phyloP scores from a whole-genome alignment of 1,140 invertebrate species.

The Drosophila nannoptera region DNA sequence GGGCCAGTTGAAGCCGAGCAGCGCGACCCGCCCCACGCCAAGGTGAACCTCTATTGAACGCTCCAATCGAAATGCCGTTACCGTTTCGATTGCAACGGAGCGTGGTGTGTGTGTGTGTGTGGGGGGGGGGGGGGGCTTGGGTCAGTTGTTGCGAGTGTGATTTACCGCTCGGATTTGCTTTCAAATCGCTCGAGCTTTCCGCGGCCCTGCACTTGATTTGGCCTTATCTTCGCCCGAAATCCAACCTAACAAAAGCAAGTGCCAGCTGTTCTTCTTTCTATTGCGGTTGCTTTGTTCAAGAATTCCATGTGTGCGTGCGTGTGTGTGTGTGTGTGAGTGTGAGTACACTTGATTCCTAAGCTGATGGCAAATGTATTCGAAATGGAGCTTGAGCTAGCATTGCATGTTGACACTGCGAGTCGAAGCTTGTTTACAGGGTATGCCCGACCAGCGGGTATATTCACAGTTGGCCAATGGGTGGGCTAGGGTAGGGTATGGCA shows the following conservation, averaged over 20 bases:
- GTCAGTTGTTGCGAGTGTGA: background rate
- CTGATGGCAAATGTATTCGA: background rate
- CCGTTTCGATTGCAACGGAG: background rate
- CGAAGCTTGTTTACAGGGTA: too few relatives aligned
- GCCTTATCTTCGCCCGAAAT: conserved; percentile 20
- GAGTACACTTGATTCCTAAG: background rate
- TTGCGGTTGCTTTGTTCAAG: conserved; percentile 7
- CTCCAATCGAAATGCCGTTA: conserved; percentile 8
- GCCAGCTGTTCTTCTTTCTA: background rate
- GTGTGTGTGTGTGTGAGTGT: background rate
- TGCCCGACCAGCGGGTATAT: too few relatives aligned
- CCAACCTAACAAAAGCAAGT: background rate
- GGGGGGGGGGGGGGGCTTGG: background rate
- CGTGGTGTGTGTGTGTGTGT: background rate
- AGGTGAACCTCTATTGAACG: conserved; percentile 20
- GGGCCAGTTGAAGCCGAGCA: background rate
- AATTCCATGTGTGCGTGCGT: background rate
- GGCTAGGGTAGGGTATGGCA: too few relatives aligned
- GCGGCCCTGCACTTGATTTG: conserved; percentile 3
- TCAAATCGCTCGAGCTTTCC: background rate
- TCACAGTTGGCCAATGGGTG: too few relatives aligned
- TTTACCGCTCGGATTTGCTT: conserved; percentile 8
- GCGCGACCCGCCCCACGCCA: background rate
- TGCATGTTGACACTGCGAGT: too few relatives aligned
- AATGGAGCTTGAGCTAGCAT: too few relatives aligned